A percentile compares a stretch with the other conserved stretches of the same genome.
Evolutionary conservation across 2,113 vertebrate genomes (phyloP).

Genomic region (Silurus asotus): DNA sequence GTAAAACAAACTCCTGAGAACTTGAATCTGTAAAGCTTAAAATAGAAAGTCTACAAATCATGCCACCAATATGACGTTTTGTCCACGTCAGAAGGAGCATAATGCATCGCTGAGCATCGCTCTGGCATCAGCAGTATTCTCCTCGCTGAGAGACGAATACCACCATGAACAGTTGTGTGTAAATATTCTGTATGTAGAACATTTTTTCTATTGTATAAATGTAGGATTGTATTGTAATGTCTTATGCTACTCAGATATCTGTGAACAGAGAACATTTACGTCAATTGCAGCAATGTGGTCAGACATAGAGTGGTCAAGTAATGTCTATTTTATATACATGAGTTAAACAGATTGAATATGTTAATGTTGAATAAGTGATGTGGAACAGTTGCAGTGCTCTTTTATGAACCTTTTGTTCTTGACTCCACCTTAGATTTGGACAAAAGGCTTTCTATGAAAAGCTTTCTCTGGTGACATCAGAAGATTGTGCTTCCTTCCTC

Average conservation of each 20-base stretch:
- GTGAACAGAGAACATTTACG: background rate
- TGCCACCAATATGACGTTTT: background rate
- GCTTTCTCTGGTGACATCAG: constrained; percentile 55
- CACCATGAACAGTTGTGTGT: background rate
- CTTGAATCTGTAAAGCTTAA: no score
- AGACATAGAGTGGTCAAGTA: no score
- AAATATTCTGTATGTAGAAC: background rate
- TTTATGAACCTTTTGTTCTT: background rate
- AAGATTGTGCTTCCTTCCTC: constrained; percentile 64
- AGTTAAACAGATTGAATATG: background rate
- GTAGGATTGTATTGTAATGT: background rate
- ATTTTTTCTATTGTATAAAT: no score
- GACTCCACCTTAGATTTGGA: constrained; percentile 45
- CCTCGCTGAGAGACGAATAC: background rate
- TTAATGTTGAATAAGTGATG: background rate
- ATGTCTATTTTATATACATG: background rate
- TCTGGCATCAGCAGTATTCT: background rate
- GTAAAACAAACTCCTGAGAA: background rate
- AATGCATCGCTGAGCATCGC: background rate
- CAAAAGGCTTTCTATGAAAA: constrained; percentile 51
- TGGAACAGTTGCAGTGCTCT: background rate
- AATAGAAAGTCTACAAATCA: background rate
- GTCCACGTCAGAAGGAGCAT: background rate
- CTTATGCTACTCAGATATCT: background rate
- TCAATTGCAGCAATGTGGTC: background rate